Percentiles rank a stretch among this genome's conserved stretches.
These are phyloP conservation scores for Drosophila sechellia DNA, from an alignment of 1,140 invertebrate genomes.

Conservation along the genomic window DNA sequence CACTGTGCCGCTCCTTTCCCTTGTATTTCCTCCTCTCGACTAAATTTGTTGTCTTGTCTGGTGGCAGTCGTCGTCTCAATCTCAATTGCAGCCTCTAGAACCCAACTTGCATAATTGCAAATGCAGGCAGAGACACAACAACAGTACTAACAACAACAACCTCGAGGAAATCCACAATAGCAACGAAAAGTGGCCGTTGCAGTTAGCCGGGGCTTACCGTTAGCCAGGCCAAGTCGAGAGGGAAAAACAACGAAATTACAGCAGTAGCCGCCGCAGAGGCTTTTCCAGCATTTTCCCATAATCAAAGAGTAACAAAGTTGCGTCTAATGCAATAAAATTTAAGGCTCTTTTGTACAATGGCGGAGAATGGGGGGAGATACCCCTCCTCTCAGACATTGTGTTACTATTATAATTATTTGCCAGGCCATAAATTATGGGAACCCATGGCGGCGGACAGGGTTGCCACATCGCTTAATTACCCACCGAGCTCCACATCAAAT, in stretches of 20 bases:
- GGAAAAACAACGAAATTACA: constrained; percentile 26
- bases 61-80: constrained; percentile 47
- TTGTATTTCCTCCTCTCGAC: constrained; percentile 4
- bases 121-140: constrained; percentile 34
- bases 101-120: constrained; percentile 57
- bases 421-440: constrained; percentile 76
- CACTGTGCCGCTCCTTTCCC: background rate
- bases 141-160: constrained; percentile 2
- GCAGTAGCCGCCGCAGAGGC: constrained; percentile 3
- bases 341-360: constrained; percentile 69
- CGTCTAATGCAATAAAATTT: constrained; percentile 74
- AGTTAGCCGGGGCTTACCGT: constrained; percentile 56
- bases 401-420: constrained; percentile 80
- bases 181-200: constrained; percentile 52
- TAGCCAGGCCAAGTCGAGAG: constrained; percentile 18
- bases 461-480: constrained; percentile 80
- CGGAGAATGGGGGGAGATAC: constrained; percentile 1
- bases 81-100: constrained; percentile 43
- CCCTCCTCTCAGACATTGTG: constrained; percentile 58
- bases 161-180: constrained; percentile 33
- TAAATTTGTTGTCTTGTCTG: constrained; percentile 47
- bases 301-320: constrained; percentile 70
- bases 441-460: constrained; percentile 41
- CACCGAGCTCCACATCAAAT: constrained; percentile 53
- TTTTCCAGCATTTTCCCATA: constrained; percentile 63